Evolutionary conservation across 2,888 invertebrate genomes (phyloP), one percentile per base, ranked within the genome.

Genomic region (Lithophane semibrunnea): DNA sequence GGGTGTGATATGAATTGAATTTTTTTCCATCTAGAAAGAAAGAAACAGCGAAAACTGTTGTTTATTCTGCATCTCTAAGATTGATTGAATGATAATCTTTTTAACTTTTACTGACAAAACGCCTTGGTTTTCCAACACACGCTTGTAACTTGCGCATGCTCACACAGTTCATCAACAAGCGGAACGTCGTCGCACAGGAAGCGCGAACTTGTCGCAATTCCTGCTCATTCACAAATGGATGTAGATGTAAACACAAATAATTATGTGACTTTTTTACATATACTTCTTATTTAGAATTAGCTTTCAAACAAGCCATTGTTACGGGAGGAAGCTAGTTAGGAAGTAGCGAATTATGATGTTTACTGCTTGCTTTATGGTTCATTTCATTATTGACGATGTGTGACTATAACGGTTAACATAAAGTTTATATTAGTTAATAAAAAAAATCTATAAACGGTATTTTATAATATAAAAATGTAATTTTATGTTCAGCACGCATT

Each of bases 171-270:
- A 81, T 78, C 83, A 81, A 82, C 79, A 80, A 89, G 85, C 87
- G 90, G 88, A 90, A 90, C 87, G 67, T 73, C 69, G 74, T 74
- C 74, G 72, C 73, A 78, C 77, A 84, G 86, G 90, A 90, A 89
- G 79, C 47, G 71, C 71, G 44, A 85, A 87, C 86, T 88, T 84
- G 80, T 85, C 56, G 71, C 69, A 72, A 82, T 86, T 83, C 82
- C 82, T 82, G 73, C 68, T 85, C 73, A 79, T 80, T 82, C 75
- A 80, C 42, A 79, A 67, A 79, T 80, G 42, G 42, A 61, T 52
- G 60, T 21, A 73, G 69, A 77, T 73, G 52, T 77, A 63, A 64
- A 44, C 47, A 49, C 47, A 52, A 82, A 68, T 73, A 76, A 88
- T 63, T 75, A 80, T 80, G 70, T 81, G 64, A 83, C 60, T 75